Evolutionary conservation across 2,888 invertebrate species (phyloP), one percentile per base, ranked within the genome.

Genomic region (Drosophila borealis): DNA sequence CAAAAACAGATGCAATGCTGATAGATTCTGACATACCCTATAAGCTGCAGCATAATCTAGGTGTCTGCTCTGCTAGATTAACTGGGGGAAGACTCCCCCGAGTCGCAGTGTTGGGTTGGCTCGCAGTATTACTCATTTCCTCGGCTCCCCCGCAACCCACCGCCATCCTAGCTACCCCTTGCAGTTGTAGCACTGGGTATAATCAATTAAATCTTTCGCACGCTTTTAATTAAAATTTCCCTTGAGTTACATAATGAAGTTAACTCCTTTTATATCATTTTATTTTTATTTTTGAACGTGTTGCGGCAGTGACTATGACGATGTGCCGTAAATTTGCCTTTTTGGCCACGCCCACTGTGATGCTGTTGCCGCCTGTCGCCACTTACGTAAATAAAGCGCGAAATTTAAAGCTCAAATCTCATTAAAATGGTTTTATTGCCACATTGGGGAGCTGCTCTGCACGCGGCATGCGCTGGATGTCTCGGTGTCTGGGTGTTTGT

Each of bases 361-460:
- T 21, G 42, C 46, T 51, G 25, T 14, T 29, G 25, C 34, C 46
- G 54, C 50, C 70, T 66, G 41, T 51, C 57, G 64, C 66, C 78
- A 68, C 70, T 77, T 77, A 70, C 83, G 80, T 83, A 85, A 88
- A 81, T 85, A 88, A 85, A 82, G 86, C 81, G 82, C 77, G 55
- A 88, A 85, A 81, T 85, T 85, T 85, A 85, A 85, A 85, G 88
- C 88, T 81, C 70, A 82, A 85, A 85, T 85, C 82, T 88, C 85
- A 85, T 85, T 85, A 85, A 85, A 85, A 85, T 72, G 79, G 59
- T 88, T 85, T 85, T 88, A 85, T 85, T 85, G 74, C 85, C 74
- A 72, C 59, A 53, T 53, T 44, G 57, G 61, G 49, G 34, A 55
- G 61, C 56, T 56, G 39, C 25, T 21, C 25, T 25, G 19, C 8